Conservation (phyloP, 2,113 vertebrate genomes). For the Sorex araneus region DNA sequence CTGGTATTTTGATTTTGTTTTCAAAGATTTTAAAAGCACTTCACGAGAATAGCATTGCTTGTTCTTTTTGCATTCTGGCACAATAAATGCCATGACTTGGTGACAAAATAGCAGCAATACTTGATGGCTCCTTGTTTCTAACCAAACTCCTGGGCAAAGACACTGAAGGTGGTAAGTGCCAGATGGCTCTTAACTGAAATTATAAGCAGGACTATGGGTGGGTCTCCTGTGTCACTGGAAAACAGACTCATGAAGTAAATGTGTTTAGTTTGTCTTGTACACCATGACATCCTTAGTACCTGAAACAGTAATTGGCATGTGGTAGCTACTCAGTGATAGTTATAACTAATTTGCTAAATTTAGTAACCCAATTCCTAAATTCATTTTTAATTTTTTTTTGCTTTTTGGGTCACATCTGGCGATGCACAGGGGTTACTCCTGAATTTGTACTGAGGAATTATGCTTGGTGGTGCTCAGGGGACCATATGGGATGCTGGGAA, state of each 20-base stretch:
- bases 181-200: background rate
- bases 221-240: background rate
- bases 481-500: too few relatives aligned
- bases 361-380: background rate
- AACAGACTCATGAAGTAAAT: background rate
- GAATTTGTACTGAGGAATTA: too few relatives aligned
- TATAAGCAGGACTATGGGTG: background rate
- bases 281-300: background rate
- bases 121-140: background rate
- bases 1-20: conserved; percentile 30
- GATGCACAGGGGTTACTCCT: too few relatives aligned
- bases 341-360: conserved; percentile 17
- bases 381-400: too few relatives aligned
- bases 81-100: background rate
- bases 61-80: background rate
- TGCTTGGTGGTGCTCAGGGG: too few relatives aligned
- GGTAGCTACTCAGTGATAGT: background rate
- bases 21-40: background rate
- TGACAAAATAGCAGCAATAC: background rate
- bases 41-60: background rate
- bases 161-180: background rate
- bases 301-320: background rate
- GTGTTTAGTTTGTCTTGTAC: background rate
- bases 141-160: background rate
- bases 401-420: too few relatives aligned